phyloP scores from a whole-genome alignment of 2,113 vertebrate genomes.

The Pontoporia blainvillei region DNA sequence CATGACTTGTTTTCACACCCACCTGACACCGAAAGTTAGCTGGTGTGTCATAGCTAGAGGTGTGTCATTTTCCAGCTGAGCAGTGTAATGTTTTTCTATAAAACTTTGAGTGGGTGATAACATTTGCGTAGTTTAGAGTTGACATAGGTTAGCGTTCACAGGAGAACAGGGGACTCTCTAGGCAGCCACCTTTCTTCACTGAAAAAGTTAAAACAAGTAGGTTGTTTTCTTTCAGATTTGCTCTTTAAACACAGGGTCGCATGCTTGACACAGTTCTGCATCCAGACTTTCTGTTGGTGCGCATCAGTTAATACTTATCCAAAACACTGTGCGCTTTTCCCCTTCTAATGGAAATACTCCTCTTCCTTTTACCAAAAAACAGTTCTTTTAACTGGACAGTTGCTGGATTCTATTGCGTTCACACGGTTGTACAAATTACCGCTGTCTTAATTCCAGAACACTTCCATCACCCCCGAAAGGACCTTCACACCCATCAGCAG shows the following conservation, averaged over 20 bases:
- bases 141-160: accelerated
- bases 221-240: background rate
- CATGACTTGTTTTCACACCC: background rate
- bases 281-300: background rate
- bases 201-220: accelerated
- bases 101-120: background rate
- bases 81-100: too few relatives aligned
- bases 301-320: background rate
- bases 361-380: background rate
- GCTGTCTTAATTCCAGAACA: too few relatives aligned
- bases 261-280: too few relatives aligned
- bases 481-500: accelerated
- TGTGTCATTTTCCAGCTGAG: accelerated
- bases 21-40: accelerated
- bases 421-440: accelerated
- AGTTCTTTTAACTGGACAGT: too few relatives aligned
- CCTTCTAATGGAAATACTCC: background rate
- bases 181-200: background rate
- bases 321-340: background rate
- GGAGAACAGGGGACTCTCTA: accelerated
- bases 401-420: background rate
- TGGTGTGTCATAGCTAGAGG: accelerated
- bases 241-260: background rate
- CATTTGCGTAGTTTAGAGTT: accelerated
- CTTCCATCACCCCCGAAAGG: background rate